Base-by-base conservation (phyloP, 1,140 invertebrate genomes). In the Platorchestia sp. region DNA sequence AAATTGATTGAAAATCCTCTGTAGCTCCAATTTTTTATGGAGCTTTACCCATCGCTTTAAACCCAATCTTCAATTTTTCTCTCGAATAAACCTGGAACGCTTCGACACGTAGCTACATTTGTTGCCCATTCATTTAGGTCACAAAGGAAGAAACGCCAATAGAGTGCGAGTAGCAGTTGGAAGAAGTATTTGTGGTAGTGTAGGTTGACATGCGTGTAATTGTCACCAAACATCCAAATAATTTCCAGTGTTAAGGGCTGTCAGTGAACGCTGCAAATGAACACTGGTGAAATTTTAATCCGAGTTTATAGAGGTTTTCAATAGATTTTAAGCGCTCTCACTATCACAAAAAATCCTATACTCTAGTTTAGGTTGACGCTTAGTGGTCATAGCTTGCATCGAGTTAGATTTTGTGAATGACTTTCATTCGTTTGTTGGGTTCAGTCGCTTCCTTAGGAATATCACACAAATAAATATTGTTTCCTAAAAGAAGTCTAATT, bases 401-500 rank as follows among this genome's bases (percentile, higher is more conserved):
- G 36, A 41, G 91, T n/a, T 47, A 93, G 91, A 93, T 93, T 93
- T 45, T 45, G 91, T 93, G 91, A 93, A 93, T 93, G 91, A 44
- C 44, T 44, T 44, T 93, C 91, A 93, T 47, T 93, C 43, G 40
- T 40, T n/a, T 40, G 91, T 93, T 44, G 40, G 45, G 36, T n/a
- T 45, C 43, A n/a, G 91, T 47, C 36, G 44, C 45, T 93, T 93
- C 44, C 91, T 93, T 93, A 47, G 91, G 91, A 93, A 47, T 93
- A 93, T 93, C 91, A 47, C 45, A 27, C 22, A 45, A 93, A 93
- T 93, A 93, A 93, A 93, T 93, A 93, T 45, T 93, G 91, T 93
- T 93, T 44, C 91, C 36, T 93, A 93, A 93, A 44, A 47, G 91
- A 45, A 47, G 91, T 93, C 91, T 93, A 93, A 93, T 93, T 93